These are phyloP conservation scores for Eupsilia transversa DNA, from an alignment of 2,888 invertebrate genomes.

Conservation along the genomic window DNA sequence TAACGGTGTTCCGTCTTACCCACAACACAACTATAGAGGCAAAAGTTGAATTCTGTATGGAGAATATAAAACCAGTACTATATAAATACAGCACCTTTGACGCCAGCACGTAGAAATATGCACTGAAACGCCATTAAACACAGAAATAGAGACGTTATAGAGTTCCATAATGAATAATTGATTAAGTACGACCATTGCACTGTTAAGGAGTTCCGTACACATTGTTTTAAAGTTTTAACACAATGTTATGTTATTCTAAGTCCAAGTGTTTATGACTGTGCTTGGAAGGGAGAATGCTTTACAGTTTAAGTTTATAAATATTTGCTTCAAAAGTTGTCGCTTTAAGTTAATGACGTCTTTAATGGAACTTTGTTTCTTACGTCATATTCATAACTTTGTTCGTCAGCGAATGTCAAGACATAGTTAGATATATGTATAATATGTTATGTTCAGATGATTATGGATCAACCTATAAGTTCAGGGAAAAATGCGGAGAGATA, in stretches of 20 bases:
- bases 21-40: background rate
- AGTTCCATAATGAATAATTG: slow-evolving; percentile 60
- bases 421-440: too few species aligned
- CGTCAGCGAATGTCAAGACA: slow-evolving; percentile 12
- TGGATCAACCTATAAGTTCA: background rate
- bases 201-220: slow-evolving; percentile 35
- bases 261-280: slow-evolving; percentile 33
- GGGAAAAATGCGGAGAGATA: background rate
- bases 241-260: slow-evolving; percentile 37
- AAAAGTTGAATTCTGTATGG: background rate
- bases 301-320: slow-evolving; percentile 56
- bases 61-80: background rate
- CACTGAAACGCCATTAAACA: slow-evolving; percentile 36
- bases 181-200: slow-evolving; percentile 46
- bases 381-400: slow-evolving; percentile 26
- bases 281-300: slow-evolving; percentile 31
- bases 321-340: slow-evolving; percentile 56
- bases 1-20: background rate
- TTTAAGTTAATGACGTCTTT: slow-evolving; percentile 34
- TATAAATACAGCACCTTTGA: slow-evolving; percentile 16
- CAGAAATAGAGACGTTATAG: slow-evolving; percentile 59
- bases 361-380: slow-evolving; percentile 22
- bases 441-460: background rate
- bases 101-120: slow-evolving; percentile 16
- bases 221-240: slow-evolving; percentile 54